Percentiles rank a stretch among this genome's conserved stretches.
phyloP scores from a whole-genome alignment of 2,113 vertebrate species.

The Aegithalos caudatus region DNA sequence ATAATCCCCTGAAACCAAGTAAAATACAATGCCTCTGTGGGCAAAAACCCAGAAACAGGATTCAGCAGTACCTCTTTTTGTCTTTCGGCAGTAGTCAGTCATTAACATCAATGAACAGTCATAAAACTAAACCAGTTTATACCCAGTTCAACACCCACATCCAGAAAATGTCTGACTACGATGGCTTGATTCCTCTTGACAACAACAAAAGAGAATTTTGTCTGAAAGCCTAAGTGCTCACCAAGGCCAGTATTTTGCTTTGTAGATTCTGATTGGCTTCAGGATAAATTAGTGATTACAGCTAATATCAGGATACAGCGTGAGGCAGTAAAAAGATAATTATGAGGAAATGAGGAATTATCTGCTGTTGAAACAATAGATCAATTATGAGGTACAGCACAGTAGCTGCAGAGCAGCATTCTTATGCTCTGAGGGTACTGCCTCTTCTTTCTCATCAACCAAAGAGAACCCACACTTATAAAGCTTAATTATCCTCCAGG shows the following conservation, averaged over 20 bases:
- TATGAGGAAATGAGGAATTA: conserved; percentile 53
- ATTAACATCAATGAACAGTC: not conserved
- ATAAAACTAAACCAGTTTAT: conserved; percentile 41
- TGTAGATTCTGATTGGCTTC: not conserved
- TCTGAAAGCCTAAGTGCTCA: not conserved
- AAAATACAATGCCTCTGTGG: not conserved
- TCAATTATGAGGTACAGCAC: conserved; percentile 37
- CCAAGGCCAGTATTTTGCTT: not conserved
- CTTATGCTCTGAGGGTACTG: conserved; percentile 46
- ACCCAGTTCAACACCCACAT: not conserved
- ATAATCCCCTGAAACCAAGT: conserved; percentile 15
- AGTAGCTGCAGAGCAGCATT: conserved; percentile 51
- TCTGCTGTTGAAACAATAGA: conserved; percentile 53
- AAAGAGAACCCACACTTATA: conserved; percentile 26
- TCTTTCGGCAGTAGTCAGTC: not conserved
- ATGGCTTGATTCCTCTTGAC: not conserved
- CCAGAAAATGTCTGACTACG: not conserved
- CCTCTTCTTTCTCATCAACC: conserved; percentile 2
- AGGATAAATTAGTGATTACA: conserved; percentile 19
- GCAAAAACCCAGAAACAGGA: not conserved
- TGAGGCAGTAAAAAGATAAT: conserved; percentile 30
- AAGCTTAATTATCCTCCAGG: conserved; percentile 43
- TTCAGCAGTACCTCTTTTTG: not conserved
- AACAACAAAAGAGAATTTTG: not conserved
- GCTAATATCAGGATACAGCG: not conserved